Evolutionary conservation across 2,113 vertebrate genomes (phyloP), one percentile per base, ranked within the genome.

Genomic region (Stomatorhinus ivindoensis): DNA sequence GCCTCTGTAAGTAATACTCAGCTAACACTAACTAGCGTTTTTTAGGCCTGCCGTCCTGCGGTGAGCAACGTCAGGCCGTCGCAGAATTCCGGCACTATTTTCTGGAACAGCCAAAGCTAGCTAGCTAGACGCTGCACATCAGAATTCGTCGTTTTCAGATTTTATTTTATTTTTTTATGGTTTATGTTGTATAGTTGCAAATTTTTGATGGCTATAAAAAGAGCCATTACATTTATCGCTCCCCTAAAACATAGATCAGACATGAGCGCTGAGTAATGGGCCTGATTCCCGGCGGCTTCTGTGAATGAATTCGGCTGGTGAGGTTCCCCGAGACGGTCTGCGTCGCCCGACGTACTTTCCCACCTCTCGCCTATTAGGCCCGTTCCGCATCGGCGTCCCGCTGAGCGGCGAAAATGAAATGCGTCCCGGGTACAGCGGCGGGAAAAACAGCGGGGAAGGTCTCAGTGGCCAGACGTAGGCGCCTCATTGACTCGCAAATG

Each of bases 401-500:
- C 85, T 17, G 27, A 35, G 42, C 19, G 24, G 44, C 44, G 82
- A 55, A 17, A 53, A 53, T 35, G 85, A 87, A 35, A 47, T 31
- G 48, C 47, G 19, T 53, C 85, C 27, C 17, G 31, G 85, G 35
- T 65, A 58, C 31, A 44, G 39, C 19, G 24, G 8, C 27, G 55
- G 35, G 27, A 86, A 53, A 51, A 86, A 48, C 47, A 17, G 31
- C 27, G 19, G 53, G 17, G 87, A 61, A 61, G 55, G 13, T 65
- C 51, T 87, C 55, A 21, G 51, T n/a, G 51, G 15, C 42, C 35
- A 46, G 35, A 58, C 39, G 3, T 39, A 42, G 7, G 39, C 21
- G 39, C 48, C 31, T 58, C 86, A 61, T 87, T 87, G 86, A 61
- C 86, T 87, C 35, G 13, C 86, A 87, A 87, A 58, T 87, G 50